phyloP scores from a whole-genome alignment of 2,797 vertebrate genomes.

The Graptemys geographica region DNA sequence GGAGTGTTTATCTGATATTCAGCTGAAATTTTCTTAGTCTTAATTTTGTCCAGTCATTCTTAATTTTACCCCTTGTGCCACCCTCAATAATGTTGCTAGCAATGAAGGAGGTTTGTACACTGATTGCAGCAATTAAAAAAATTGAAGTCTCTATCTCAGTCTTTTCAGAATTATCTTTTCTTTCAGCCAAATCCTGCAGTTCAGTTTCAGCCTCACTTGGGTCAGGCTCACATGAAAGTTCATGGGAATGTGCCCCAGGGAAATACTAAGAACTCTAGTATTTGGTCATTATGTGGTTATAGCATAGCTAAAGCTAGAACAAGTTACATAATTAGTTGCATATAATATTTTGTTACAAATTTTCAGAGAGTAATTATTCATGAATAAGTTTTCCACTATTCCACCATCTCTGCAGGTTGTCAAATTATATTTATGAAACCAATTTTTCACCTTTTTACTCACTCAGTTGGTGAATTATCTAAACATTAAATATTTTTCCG shows the following conservation, averaged over 20 bases:
- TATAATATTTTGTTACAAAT: background rate
- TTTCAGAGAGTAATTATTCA: background rate
- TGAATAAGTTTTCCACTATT: fast-evolving
- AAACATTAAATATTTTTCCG: background rate
- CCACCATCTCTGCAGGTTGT: background rate
- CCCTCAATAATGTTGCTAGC: background rate
- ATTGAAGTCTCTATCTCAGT: background rate
- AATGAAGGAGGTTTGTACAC: background rate
- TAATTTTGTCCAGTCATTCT: background rate
- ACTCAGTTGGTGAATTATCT: background rate
- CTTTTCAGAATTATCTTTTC: background rate
- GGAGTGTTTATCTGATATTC: background rate
- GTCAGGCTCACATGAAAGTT: background rate
- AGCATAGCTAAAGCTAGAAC: background rate
- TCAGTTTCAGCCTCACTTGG: background rate
- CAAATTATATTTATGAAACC: background rate
- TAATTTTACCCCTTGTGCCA: background rate
- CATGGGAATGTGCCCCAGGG: background rate
- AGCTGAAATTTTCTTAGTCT: background rate
- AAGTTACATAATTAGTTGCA: fast-evolving
- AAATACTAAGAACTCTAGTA: background rate
- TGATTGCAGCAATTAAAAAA: background rate
- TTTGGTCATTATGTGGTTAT: background rate
- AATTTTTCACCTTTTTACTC: background rate
- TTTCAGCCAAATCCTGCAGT: background rate